Evolutionary conservation across 2,113 vertebrate genomes (phyloP), one percentile per base, ranked within the genome.

Genomic region (Benitochromis conjunctus): DNA sequence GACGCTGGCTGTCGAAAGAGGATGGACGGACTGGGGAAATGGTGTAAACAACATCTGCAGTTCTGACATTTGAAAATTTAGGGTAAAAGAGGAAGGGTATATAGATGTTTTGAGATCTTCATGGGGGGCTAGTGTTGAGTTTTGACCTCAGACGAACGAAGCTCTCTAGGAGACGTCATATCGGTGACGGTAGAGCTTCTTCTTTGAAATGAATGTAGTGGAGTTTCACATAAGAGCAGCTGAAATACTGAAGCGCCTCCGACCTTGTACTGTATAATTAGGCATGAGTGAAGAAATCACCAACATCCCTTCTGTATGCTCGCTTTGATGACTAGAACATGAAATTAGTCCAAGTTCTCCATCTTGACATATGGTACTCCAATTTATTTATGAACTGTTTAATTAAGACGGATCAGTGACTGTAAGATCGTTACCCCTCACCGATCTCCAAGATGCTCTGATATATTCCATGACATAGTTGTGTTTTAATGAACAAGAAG

Each of bases 401-500:
- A 94, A 94, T 95, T 92, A 93, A 91, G 91, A 93, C 48, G 82
- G 81, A 94, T 84, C 51, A 41, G 85, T 83, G 88, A 84, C 90
- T 82, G 71, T 84, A 69, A 83, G 74, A 87, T 88, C 83, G 81
- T 76, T 60, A 34, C 64, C 51, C 85, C 31, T 83, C 89, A 51
- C 88, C 69, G 56, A 43, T 93, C 60, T 80, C 71, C 51, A 34
- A 41, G 69, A 85, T 6, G n/a, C 78, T 69, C 60, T 82, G 88
- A 92, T 93, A 26, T 80, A 88, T 93, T 88, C 81, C 85, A 24
- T 84, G 92, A 92, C 71, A 89, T 92, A 90, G 82, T 84, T 86
- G 74, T 76, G 88, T 89, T 93, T 93, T 92, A 93, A 90, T 94
- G 91, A 92, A 92, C 83, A 88, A 87, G 94, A 92, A 89, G 82